A percentile compares a stretch with the other conserved stretches of the same genome.
phyloP scores from a whole-genome alignment of 23 tunicate species.

The Trididemnum miniatum region DNA sequence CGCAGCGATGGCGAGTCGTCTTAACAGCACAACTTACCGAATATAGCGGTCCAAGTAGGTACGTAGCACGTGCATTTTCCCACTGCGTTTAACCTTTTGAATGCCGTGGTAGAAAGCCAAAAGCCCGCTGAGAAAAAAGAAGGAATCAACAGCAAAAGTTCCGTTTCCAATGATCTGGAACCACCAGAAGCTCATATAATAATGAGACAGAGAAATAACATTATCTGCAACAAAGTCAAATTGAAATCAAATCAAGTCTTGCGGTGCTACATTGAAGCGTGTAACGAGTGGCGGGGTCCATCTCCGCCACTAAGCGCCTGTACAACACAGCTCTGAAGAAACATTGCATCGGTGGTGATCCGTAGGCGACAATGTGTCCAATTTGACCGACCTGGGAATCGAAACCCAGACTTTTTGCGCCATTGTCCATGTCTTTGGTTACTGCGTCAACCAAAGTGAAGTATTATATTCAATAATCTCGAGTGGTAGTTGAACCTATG shows the following conservation, averaged over 20 bases:
- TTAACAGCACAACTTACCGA: slow-evolving; percentile 36
- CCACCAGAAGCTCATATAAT: slow-evolving; percentile 35
- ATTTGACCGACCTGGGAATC: not conserved
- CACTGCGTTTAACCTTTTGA: slow-evolving; percentile 31
- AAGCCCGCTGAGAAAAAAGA: slow-evolving; percentile 76
- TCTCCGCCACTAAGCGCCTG: not conserved
- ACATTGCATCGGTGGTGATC: not conserved
- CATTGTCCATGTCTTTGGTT: no score
- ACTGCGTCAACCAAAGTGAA: no score
- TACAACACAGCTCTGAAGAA: not conserved
- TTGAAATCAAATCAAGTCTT: not conserved
- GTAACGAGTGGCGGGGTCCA: not conserved
- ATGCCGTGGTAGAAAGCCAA: slow-evolving; percentile 59
- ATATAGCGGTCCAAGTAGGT: slow-evolving; percentile 70
- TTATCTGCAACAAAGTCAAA: slow-evolving; percentile 32
- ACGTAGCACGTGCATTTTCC: slow-evolving; percentile 54
- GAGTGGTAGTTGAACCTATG: no score
- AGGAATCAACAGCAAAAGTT: slow-evolving; percentile 61
- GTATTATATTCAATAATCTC: no score
- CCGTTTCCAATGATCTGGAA: slow-evolving; percentile 71
- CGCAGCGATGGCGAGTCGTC: no score
- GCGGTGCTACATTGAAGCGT: not conserved
- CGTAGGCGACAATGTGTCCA: not conserved
- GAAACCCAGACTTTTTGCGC: not conserved
- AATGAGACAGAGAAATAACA: slow-evolving; percentile 25